Evolutionary conservation across 2,888 invertebrate genomes (phyloP).

Genomic region (Oxytorus armatus): DNA sequence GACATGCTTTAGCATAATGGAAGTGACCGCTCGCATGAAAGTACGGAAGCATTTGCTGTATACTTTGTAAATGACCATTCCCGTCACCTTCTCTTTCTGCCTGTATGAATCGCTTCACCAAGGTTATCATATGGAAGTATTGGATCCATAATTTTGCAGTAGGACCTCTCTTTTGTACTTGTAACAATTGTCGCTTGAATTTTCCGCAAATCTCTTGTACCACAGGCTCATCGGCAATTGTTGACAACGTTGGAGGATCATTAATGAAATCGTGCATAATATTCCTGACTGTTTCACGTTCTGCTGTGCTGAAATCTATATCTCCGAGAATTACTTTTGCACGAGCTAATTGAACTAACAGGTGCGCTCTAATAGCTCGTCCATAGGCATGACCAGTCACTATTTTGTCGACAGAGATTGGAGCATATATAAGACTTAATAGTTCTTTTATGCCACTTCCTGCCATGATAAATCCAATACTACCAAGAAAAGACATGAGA

Average conservation of each 20-base stretch:
- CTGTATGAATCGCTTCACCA: background rate
- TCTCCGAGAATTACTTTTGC: constrained; percentile 5
- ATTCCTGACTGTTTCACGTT: background rate
- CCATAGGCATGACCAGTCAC: background rate
- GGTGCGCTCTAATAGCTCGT: background rate
- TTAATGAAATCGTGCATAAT: background rate
- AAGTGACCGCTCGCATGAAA: background rate
- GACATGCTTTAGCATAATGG: constrained; percentile 6
- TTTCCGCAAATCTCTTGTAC: constrained; percentile 2
- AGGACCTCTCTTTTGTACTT: background rate
- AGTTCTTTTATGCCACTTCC: constrained; percentile 34
- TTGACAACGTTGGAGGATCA: background rate
- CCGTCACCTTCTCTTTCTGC: constrained; percentile 3
- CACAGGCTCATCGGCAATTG: background rate
- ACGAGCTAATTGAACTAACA: constrained; percentile 4
- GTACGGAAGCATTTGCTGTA: constrained; percentile 8
- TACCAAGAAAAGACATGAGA: constrained; percentile 5
- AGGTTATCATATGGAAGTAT: background rate
- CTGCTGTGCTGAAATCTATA: constrained; percentile 1
- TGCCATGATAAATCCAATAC: constrained; percentile 42
- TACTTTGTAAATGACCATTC: background rate
- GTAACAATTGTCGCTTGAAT: background rate
- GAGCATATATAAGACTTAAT: constrained; percentile 30
- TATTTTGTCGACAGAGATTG: background rate
- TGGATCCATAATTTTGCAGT: background rate